These are phyloP conservation scores for Oncorhynchus gorbuscha DNA, from an alignment of 2,113 vertebrate genomes.

Conservation along the genomic window DNA sequence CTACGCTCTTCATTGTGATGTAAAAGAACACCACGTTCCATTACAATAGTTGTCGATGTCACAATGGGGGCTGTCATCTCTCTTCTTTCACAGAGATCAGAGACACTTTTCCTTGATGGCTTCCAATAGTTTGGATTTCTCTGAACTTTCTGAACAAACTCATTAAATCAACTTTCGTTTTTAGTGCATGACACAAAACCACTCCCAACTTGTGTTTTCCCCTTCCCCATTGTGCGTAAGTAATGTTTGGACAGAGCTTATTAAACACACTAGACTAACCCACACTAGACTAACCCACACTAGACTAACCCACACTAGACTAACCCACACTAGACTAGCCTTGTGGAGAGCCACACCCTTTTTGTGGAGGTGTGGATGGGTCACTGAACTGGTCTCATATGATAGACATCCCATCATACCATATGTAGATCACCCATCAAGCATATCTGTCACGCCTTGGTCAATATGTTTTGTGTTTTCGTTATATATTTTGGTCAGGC, in stretches of 20 bases:
- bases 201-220: not conserved
- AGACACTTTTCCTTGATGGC: not conserved
- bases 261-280: not conserved
- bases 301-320: no score
- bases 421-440: no score
- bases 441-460: no score
- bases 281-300: not conserved
- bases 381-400: not conserved
- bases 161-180: not conserved
- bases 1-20: conserved; percentile 6
- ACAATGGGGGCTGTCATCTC: not conserved
- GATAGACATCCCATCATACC: not conserved
- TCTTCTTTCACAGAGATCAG: not conserved
- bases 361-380: no score
- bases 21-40: not conserved
- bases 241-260: not conserved
- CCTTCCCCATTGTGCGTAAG: no score
- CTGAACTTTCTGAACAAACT: not conserved
- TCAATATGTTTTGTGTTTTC: no score
- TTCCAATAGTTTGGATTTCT: not conserved
- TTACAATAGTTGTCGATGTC: not conserved
- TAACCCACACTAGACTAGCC: not conserved
- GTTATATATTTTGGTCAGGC: no score
- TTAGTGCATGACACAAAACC: not conserved
- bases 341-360: no score